Evolutionary conservation across 1,140 invertebrate genomes (phyloP), one percentile per base, ranked within the genome.

Genomic region (Luehdorfia chinensis): DNA sequence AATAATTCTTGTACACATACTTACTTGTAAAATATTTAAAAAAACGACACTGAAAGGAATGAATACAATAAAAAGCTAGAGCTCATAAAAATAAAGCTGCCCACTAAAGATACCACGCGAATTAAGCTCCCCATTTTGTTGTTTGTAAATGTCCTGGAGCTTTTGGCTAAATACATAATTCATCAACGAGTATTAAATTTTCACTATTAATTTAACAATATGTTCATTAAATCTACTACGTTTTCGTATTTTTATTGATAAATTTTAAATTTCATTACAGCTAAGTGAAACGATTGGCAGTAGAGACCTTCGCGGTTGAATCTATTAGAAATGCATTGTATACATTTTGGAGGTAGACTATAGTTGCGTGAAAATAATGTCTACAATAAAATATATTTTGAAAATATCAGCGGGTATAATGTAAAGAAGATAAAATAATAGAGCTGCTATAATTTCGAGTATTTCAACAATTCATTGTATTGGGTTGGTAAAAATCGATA

Each of bases 171-270:
- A 66, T 70, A 78, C 64, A 66, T 58, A 65, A 72, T 75, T 78
- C 64, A 62, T 76, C 60, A 81, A 84, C 78, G 76, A 80, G 61
- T 79, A 77, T 83, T 84, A 81, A 83, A 83, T 81, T 84, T 84
- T 79, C 55, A 71, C 76, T 83, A 80, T 73, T 74, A 72, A 62
- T 84, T 76, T 67, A 84, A 84, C 74, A 84, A 78, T 76, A 71
- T 62, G 55, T 55, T 56, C 66, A 73, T 78, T 75, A 70, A 66
- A 47, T 66, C 77, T 83, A 84, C 72, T 50, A 78, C 75, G 50
- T 46, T 64, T 58, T 61, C 55, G 57, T 73, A 68, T 66, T 69
- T n/a, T 63, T 66, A 60, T 66, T 59, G 57, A 59, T 72, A 63
- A 56, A 62, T 58, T 59, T 67, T 69, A 65, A 46, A 47, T 64